A percentile compares a stretch with the other conserved stretches of the same genome.
Conservation (phyloP, 2,797 vertebrate genomes). For the Meriones psammophilus region DNA sequence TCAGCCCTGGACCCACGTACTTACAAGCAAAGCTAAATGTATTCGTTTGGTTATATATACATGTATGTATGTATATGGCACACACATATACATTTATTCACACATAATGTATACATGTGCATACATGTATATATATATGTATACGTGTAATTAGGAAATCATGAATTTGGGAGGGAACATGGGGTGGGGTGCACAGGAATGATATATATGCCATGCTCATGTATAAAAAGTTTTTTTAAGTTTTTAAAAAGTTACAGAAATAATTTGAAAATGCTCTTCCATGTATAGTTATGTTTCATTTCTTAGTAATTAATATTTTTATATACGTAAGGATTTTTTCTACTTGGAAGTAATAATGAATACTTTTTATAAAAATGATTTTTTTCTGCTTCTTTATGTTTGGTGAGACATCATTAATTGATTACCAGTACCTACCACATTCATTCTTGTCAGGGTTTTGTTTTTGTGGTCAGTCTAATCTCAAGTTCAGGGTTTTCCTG, state of each 20-base stretch:
- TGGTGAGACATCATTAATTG: background rate
- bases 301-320: constrained; percentile 45
- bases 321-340: constrained; percentile 20
- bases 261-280: constrained; percentile 5
- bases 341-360: background rate
- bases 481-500: background rate
- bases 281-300: constrained; percentile 57
- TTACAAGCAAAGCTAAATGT: background rate
- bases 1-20: background rate
- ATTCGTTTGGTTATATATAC: background rate
- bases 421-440: background rate
- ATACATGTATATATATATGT: background rate
- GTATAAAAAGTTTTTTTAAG: background rate
- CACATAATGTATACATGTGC: background rate
- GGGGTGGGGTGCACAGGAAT: background rate
- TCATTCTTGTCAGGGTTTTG: background rate
- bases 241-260: background rate
- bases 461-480: background rate
- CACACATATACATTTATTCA: background rate
- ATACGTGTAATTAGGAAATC: background rate
- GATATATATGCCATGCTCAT: background rate
- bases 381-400: constrained; percentile 58
- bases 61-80: background rate
- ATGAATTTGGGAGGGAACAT: background rate
- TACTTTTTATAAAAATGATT: constrained; percentile 47